phyloP scores from a whole-genome alignment of 2,888 invertebrate genomes.

The Unio pictorum region DNA sequence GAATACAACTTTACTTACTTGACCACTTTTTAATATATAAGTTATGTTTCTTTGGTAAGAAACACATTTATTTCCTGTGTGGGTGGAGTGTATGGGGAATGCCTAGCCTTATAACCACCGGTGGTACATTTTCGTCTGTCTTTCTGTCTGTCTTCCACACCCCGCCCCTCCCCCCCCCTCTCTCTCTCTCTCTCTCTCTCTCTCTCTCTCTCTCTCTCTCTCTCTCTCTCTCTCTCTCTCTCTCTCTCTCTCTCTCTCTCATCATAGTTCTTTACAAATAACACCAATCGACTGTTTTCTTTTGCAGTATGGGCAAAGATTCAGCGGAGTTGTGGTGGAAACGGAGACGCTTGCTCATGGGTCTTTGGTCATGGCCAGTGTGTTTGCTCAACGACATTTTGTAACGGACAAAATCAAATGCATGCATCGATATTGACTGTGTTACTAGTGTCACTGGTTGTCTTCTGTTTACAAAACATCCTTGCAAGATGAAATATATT shows the following conservation, averaged over 20 bases:
- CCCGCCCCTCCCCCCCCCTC: neutral
- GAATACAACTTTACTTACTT: too few relatives aligned
- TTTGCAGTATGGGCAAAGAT: constrained; percentile 16
- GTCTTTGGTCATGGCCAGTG: constrained; percentile 21
- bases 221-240: neutral
- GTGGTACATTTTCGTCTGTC: too few relatives aligned
- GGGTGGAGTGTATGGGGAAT: too few relatives aligned
- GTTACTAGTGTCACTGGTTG: neutral
- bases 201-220: neutral
- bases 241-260: neutral
- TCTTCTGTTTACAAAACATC: too few relatives aligned
- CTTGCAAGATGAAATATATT: too few relatives aligned
- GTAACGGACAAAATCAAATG: constrained; percentile 18
- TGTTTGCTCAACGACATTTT: constrained; percentile 18
- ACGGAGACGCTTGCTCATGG: constrained; percentile 15
- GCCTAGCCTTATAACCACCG: too few relatives aligned
- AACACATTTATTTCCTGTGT: too few relatives aligned
- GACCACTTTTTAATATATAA: too few relatives aligned
- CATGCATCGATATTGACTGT: neutral
- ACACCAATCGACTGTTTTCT: neutral
- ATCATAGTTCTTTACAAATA: neutral
- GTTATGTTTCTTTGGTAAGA: too few relatives aligned
- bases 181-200: neutral
- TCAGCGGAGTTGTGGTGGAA: constrained; percentile 12
- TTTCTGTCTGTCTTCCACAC: too few relatives aligned